Evolutionary conservation across 1,140 invertebrate genomes (phyloP), one percentile per base, ranked within the genome.

Genomic region (Drosophila ambigua): DNA sequence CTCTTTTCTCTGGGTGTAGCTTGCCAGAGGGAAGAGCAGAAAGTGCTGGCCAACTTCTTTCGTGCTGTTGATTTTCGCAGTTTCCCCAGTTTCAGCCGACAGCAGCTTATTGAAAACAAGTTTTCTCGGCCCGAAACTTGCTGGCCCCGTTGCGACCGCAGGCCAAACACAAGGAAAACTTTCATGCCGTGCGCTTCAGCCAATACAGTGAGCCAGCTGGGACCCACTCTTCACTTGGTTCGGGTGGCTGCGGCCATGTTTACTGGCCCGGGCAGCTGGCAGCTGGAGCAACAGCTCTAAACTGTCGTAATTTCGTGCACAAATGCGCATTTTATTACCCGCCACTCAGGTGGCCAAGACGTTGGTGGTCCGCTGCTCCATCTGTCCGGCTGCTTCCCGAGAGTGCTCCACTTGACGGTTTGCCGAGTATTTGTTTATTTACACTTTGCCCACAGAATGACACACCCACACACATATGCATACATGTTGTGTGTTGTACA

Each of bases 301-400:
- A 77, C 62, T 80, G 77, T 79, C 68, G 64, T 78, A 87, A 82
- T 85, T 85, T 82, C 50, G 69, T 87, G 74, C 82, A 85, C 74
- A 85, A 85, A 85, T 85, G 82, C 82, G 82, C 82, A 85, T 85
- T 85, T 85, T 85, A 85, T 81, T 85, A 85, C 78, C 74, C 59
- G 82, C 31, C 74, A 80, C 71, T 85, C 75, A 68, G 82, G 73
- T 85, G 66, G 49, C n/a, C 53, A 11, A 48, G 51, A 8, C 35
- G 45, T 11, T 11, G 24, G 13, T 16, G 20, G 20, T 4, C 39
- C 20, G 20, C 20, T 20, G 16, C 9, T 13, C 20, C 24, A n/a
- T 35, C 35, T 58, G 31, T 50, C 26, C 39, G 44, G 13, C 48
- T 45, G 59, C 11, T 16, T 39, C 9, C 65, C 5, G 35, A 43